These are phyloP conservation scores for Heliconius congener DNA, from an alignment of 1,140 invertebrate species.

Conservation along the genomic window DNA sequence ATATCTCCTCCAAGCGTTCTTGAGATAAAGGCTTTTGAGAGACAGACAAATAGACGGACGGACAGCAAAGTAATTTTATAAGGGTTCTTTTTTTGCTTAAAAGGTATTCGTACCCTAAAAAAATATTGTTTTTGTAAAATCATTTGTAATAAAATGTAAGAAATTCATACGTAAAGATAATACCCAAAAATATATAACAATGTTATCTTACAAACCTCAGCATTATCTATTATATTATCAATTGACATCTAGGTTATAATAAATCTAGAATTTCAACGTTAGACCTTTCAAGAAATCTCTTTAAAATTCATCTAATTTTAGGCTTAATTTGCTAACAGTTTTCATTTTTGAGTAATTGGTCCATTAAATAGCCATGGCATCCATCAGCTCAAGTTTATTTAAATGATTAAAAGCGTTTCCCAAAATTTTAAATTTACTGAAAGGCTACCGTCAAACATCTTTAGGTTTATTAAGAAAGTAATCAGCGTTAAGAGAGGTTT, in stretches of 20 bases:
- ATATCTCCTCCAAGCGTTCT: no score
- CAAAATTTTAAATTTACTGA: constrained; percentile 4
- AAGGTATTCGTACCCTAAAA: no score
- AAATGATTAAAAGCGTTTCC: constrained; percentile 2
- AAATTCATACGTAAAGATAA: no score
- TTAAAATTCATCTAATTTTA: background rate
- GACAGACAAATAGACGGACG: no score
- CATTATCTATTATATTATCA: no score
- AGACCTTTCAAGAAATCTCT: background rate
- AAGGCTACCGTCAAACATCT: constrained; percentile 10
- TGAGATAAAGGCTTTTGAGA: no score
- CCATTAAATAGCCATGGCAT: background rate
- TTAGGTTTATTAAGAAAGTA: constrained; percentile 13
- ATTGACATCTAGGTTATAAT: background rate
- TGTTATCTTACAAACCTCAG: no score
- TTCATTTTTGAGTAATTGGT: background rate
- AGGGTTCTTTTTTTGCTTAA: no score
- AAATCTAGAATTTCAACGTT: background rate
- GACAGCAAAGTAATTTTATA: no score
- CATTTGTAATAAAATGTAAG: background rate
- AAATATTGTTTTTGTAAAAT: background rate
- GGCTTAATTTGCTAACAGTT: background rate
- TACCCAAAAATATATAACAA: no score
- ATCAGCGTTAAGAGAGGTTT: background rate
- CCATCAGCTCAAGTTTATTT: background rate